Evolutionary conservation across 2,113 vertebrate genomes (phyloP), one percentile per base, ranked within the genome.

Genomic region (Dolichotis patagonum): DNA sequence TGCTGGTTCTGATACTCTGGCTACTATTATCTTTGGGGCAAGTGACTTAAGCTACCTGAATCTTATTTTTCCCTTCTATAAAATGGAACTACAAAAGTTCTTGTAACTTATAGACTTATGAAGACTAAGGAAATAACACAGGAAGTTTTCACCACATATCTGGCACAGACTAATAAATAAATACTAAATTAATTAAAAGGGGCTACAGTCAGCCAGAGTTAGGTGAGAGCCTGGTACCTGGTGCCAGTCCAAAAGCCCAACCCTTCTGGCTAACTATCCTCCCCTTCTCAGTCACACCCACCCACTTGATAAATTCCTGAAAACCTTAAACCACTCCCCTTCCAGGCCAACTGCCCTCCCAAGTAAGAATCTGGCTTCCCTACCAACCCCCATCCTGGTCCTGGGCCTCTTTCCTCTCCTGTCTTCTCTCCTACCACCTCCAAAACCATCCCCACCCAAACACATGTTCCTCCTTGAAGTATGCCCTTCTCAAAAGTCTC

Each of bases 291-390:
- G 88, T 58, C 82, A 91, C 41, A 69, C 63, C 93, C 43, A 60
- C 92, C 90, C 92, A 97, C 90, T 65, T 8, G 2, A 62, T 60
- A 87, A 92, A 97, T 97, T 97, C 93, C 92, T 96, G 87, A 97
- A 94, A 87, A 93, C 96, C 94, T 95, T 89, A 16, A 32, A 82
- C 82, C 82, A 41, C 96, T 96, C 95, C 85, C 73, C 88, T 88
- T 60, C 26, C 80, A 3, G 1, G 14, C 67, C 95, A 93, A 58
- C 88, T 94, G 94, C 92, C 87, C 88, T 94, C 30, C 35, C n/a
- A 19, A 41, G n/a, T 85, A 81, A 82, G 81, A 95, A 58, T 88
- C 71, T 63, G 46, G 58, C 67, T 81, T 43, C 52, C 52, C 60
- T 75, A 38, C 73, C 82, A 82, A 81, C 10, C 12, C 56, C 43